Base-by-base conservation (phyloP, 2,113 vertebrate species). In the Grammomys dolichurus region DNA sequence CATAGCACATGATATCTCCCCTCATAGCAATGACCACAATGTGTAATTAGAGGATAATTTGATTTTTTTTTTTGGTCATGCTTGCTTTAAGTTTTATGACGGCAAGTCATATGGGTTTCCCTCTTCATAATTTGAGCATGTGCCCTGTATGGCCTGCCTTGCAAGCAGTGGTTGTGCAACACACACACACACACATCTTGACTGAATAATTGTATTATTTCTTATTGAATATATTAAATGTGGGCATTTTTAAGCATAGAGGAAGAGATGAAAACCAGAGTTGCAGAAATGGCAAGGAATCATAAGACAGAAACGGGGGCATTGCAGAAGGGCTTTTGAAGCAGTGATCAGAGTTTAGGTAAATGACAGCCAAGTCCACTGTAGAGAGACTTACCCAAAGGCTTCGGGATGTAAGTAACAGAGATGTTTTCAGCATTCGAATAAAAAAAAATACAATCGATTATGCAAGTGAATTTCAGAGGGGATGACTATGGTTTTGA, bases 161-260 rank as follows among this genome's bases (percentile, higher is more conserved):
- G 33, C 26, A 54, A 65, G 17, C 4, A 11, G 67, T 33, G 43
- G 17, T 11, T 65, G 56, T 20, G 13, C 22, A 76, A 69, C 17
- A 48, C 11, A 58, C 69, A 16, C 46, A 36, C 31, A 33, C 31
- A 69, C 26, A 69, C 26, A 56, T 28, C 51, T 91, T 89, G 56
- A 75, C 36, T 69, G 92, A 70, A 87, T 43, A 51, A 33, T 43
- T 72, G 14, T 22, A 76, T 87, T 77, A 40, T 72, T 96, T 94
- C 75, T 92, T 84, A 51, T 43, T 67, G 87, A 43, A 85, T 12
- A 28, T 22, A 26, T 65, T 84, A 84, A 28, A 33, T 48, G 16
- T 36, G 22, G 19, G 3, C 11, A 7, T 95, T 73, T 56, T 85
- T 40, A 85, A 84, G 56, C 12, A 70, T 31, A 90, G 58, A 91